Percentiles rank a stretch among this genome's conserved stretches.
These are phyloP conservation scores for Fregetta grallaria DNA, from an alignment of 2,113 vertebrate genomes.

Conservation along the genomic window DNA sequence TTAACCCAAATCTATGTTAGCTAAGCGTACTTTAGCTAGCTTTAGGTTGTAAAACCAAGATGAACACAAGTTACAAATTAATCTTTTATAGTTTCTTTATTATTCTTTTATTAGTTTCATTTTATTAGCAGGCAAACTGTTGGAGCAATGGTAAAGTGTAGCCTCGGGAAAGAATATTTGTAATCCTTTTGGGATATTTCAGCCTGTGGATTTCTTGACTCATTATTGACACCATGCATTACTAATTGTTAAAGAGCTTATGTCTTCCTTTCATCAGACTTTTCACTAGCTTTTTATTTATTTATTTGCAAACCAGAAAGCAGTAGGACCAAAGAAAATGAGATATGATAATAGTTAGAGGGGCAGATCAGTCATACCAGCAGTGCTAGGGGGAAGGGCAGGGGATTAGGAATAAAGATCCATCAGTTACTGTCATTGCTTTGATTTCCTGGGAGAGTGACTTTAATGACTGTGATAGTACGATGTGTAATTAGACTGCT, in stretches of 20 bases:
- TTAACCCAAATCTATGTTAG: neutral
- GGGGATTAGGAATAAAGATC: neutral
- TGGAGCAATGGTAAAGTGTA: neutral
- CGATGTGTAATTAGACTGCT: neutral
- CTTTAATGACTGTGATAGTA: neutral
- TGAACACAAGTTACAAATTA: neutral
- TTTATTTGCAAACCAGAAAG: neutral
- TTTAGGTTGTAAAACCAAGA: neutral
- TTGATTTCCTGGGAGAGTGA: neutral
- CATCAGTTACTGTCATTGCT: neutral
- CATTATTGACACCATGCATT: neutral
- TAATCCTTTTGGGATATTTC: neutral
- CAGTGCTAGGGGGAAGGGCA: neutral
- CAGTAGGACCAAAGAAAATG: neutral
- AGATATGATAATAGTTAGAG: neutral
- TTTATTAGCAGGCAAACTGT: slow-evolving; percentile 1
- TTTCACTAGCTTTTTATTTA: neutral
- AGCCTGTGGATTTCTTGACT: neutral
- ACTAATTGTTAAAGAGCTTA: neutral
- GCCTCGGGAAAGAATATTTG: neutral
- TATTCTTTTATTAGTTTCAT: slow-evolving; percentile 27
- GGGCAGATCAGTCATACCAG: neutral
- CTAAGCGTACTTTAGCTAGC: neutral
- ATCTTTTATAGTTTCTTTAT: slow-evolving; percentile 3
- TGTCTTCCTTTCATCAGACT: neutral